phyloP scores from a whole-genome alignment of 2,113 vertebrate genomes.

The Percina caprodes region DNA sequence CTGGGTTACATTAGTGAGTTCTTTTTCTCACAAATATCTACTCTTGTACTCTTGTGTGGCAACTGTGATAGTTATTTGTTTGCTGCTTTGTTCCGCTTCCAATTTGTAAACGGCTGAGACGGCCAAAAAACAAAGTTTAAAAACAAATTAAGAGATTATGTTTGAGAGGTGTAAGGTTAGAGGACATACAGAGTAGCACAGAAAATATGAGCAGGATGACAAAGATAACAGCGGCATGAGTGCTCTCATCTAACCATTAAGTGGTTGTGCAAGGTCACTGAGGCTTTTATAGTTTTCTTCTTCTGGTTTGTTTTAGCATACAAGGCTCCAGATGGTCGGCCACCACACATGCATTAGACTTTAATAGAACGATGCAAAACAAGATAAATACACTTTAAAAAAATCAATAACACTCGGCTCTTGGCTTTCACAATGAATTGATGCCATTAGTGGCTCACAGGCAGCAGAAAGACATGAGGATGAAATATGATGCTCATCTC shows the following conservation, averaged over 20 bases:
- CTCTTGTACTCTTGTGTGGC: neutral
- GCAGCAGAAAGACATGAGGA: conserved; percentile 13
- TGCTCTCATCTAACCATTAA: conserved; percentile 4
- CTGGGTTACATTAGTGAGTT: neutral
- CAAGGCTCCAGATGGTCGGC: conserved; percentile 41
- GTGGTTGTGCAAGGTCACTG: conserved; percentile 14
- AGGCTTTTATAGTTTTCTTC: conserved; percentile 16
- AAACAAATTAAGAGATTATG: neutral
- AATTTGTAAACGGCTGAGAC: neutral
- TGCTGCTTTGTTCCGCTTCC: neutral
- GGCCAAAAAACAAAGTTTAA: neutral
- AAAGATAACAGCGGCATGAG: neutral
- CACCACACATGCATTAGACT: conserved; percentile 35
- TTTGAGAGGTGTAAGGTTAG: neutral
- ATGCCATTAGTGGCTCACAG: conserved; percentile 59
- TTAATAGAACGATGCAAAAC: conserved; percentile 42
- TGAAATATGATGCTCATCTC: conserved; percentile 51
- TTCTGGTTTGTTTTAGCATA: conserved; percentile 11
- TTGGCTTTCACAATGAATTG: conserved; percentile 32
- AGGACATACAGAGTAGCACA: neutral
- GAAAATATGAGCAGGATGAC: neutral
- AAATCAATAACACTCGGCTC: conserved; percentile 75
- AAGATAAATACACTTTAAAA: conserved; percentile 60
- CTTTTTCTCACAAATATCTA: neutral
- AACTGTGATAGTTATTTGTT: neutral